Base-by-base conservation (phyloP, 2,113 vertebrate species). In the Dromas ardeola region DNA sequence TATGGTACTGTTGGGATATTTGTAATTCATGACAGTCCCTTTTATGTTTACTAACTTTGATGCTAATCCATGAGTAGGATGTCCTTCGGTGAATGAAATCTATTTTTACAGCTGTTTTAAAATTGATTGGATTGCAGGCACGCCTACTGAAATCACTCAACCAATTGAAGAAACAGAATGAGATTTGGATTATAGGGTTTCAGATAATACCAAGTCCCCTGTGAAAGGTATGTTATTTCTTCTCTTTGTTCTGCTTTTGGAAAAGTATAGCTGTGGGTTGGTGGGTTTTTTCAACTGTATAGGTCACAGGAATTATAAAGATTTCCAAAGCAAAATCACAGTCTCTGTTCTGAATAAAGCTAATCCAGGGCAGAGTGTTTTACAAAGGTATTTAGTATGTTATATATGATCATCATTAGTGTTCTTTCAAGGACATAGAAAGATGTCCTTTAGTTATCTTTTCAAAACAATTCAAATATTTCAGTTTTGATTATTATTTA, bases 161-260 rank as follows among this genome's bases (percentile, higher is more conserved):
- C 80, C 96, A 96, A 97, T 40, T 97, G 97, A 98, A 96, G 95
- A 97, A 97, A 93, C 47, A 95, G 94, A 98, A 97, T 94, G 92
- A 96, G 95, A 93, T 97, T 96, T 98, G 97, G 97, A 97, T 98
- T 97, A 97, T 62, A 98, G 96, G 94, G 95, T 98, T 98, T 98
- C 97, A 97, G 96, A 97, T 96, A 98, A 95, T 96, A 93, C 91
- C 91, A 94, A 94, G 82, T 95, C 76, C 94, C 67, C 90, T 66
- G 87, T 98, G 97, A 98, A 98, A 98, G 96, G 94, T 98, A 95
- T 98, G 87, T 94, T 97, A 98, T 98, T 98, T 98, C 93, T 96
- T 80, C 80, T 95, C 95, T 97, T 98, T 98, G 95, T 97, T 97
- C 97, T 97, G 94, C 87, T 96, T 98, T 96, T 94, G 94, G 96